Evolutionary conservation across 35 echinoderm and acorn worm genomes (phyloP), one percentile per base, ranked within the genome.

Genomic region (Apostichopus japonicus): DNA sequence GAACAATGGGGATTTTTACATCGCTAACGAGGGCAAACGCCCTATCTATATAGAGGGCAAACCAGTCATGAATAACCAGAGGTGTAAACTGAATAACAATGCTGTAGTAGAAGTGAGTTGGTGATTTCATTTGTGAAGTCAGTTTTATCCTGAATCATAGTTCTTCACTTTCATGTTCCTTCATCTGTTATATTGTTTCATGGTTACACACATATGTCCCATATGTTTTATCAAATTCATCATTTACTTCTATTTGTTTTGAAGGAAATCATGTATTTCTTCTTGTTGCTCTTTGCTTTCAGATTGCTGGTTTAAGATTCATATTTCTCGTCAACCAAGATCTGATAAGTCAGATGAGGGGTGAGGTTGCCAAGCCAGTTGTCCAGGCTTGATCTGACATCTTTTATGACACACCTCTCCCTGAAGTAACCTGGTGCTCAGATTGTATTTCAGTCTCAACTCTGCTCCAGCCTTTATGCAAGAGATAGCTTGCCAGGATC

Each of bases 321-420:
- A 99, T 99, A 70, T 99, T 99, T 55, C 92, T 99, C 10, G 94
- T 99, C 19, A 99, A 99, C 79, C 97, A 99, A 92, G 97, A 99
- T 54, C 56, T 99, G 14, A 99, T 99, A 87, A 94, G 75, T 79
- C 87, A 84, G 52, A 92, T 99, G 23, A 93, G 95, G 90, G 86
- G 91, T 61, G 97, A 99, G 62, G 73, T 93, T 9, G 56, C 92
- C 22, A 96, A 93, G 56, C 86, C 86, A 75, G 86, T 13, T 14
- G 63, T 75, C 22, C 71, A 19, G 21, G 71, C 22, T 7, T 75
- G 17, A 75, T 8, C 3, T 3, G 71, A 75, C 0, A n/a, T 2
- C 71, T 75, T 61, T 61, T 11, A 13, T 61, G 57, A 10, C 57
- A 13, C 7, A 13, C 7, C 57, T 13, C 13, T 61, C 57, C 13